Base-by-base conservation (phyloP, 92 coral and sea anemone genomes). In the Heteractis magnifica region DNA sequence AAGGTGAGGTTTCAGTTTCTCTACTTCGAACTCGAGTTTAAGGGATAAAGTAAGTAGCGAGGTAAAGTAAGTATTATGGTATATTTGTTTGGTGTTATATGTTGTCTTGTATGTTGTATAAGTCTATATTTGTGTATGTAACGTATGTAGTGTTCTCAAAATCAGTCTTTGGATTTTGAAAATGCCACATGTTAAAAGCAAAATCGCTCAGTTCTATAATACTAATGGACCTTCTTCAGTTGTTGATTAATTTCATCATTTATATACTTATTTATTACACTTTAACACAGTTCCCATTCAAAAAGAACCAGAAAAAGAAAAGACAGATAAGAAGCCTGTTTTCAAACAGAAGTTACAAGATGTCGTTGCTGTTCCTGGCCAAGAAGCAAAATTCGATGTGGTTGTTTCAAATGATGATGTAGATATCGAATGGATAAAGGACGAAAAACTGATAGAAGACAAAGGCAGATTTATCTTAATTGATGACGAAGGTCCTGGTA, bases 371-470 rank as follows among this genome's bases (percentile, higher is more conserved):
- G 56, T n/a, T 68, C 83, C 93, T 14, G 94, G 97, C 4, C 91
- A 88, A 20, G 97, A 97, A 83, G 95, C 90, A 10, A 90, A 90
- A 76, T 85, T 96, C 56, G 93, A 91, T 26, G 95, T 94, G 5
- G 82, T 93, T 53, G 88, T 96, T 15, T 91, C 93, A 13, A 86
- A 84, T 4, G 91, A 91, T 0, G 92, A 93, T 81, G 92, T 92
- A 19, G 98, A 92, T 11, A 93, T 95, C 48, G 95, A 90, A 72
- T 96, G 99, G 99, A 85, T 83, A 83, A 96, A 92, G 83, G 98
- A 94, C n/a, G 92, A 89, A 10, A 81, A 89, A 70, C 86, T 80
- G 53, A 82, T 96, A 68, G 97, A 94, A 75, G 99, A 96, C 70
- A 88, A 94, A 79, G 98, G 99, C 52, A 98, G 99, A 72, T 90